Evolutionary conservation across 2,113 vertebrate species (phyloP), one percentile per base, ranked within the genome.

Genomic region (Campylomormyrus numenius): DNA sequence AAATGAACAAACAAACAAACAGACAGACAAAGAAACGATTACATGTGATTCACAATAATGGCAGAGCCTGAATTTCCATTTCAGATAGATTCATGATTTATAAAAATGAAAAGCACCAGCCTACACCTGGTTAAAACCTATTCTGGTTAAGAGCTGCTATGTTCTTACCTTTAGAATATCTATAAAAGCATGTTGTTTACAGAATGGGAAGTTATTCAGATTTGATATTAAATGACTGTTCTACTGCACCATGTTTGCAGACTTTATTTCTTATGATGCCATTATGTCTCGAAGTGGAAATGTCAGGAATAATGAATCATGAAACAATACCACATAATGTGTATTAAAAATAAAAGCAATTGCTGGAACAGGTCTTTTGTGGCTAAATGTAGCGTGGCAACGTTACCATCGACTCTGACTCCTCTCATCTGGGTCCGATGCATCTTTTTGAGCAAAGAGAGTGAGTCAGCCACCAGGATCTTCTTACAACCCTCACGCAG

Each of bases 401-500:
- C 96, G 0, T 13, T 91, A 99, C 98, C 98, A 3, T 99, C 97
- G 0, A 98, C 97, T 13, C 97, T 91, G 91, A 99, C 95, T 1
- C 97, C 98, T 94, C 96, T 97, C 96, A 96, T 98, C 90, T 99
- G 98, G 13, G 97, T 98, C 48, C 97, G 96, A 94, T 99, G 98
- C 98, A 99, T 98, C 94, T 98, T 99, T 95, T 98, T 98, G 70
- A 99, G 93, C 88, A 99, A 95, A 0, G 98, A 98, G 31, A 99
- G 94, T 0, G 98, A 99, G 92, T 99, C 98, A 0, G 98, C 97
- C 86, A 99, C 98, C 0, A 99, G 96, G 87, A 99, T 99, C 96
- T 99, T 99, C 94, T 99, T 99, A 95, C 98, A 99, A 0, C 98
- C 98, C 92, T 99, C 98, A 50, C 98, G 95, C 90, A 99, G 94